Conservation (phyloP, 1,140 invertebrate species). For the Temnothorax curvispinosus region DNA sequence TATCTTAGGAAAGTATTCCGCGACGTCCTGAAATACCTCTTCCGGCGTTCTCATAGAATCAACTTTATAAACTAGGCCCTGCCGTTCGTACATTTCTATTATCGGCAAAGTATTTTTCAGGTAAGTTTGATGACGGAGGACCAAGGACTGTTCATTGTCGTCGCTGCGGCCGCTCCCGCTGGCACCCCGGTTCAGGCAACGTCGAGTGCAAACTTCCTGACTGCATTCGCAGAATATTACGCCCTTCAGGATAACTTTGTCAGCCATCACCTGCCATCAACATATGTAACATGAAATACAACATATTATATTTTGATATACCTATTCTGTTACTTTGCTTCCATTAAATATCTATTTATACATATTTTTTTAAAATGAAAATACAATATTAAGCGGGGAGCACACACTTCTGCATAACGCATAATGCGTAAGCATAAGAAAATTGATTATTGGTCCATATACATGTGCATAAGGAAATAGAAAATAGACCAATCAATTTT, state of each 20-base stretch:
- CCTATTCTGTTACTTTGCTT: background rate
- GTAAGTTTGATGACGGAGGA: constrained; percentile 97
- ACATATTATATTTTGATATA: too few relatives aligned
- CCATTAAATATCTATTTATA: background rate
- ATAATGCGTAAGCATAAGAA: too few relatives aligned
- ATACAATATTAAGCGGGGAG: too few relatives aligned
- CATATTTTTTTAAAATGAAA: background rate
- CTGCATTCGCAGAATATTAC: constrained; percentile 98
- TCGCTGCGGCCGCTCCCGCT: constrained; percentile 96
- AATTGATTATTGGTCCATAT: too few relatives aligned
- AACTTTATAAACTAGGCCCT: constrained; percentile 92
- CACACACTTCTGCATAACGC: too few relatives aligned
- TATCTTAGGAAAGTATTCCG: constrained; percentile 82
- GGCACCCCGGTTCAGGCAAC: constrained; percentile 94
- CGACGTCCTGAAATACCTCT: constrained; percentile 90
- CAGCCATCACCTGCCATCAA: constrained; percentile 89
- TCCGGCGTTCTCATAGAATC: constrained; percentile 90
- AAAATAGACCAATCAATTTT: too few relatives aligned
- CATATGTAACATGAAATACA: background rate
- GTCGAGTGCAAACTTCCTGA: constrained; percentile 92
- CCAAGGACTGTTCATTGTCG: constrained; percentile 96
- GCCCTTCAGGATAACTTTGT: constrained; percentile 94
- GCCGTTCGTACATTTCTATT: constrained; percentile 93
- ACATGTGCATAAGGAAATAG: too few relatives aligned
- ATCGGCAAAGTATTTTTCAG: constrained; percentile 97